These are phyloP conservation scores for Patagioenas fasciata DNA, from an alignment of 2,113 vertebrate genomes.

Conservation along the genomic window DNA sequence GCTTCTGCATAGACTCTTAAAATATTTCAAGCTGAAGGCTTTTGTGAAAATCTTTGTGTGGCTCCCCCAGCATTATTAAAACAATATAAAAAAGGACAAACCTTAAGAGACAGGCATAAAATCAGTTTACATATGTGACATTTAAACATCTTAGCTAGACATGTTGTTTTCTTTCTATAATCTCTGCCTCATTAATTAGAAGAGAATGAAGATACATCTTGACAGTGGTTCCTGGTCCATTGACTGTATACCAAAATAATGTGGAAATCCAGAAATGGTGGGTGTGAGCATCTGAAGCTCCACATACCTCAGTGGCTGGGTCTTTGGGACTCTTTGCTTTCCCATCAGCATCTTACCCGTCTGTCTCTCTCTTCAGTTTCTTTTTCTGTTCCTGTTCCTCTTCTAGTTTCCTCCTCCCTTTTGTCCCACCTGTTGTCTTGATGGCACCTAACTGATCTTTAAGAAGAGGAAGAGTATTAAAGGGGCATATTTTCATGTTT, in stretches of 20 bases:
- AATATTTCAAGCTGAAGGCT: neutral
- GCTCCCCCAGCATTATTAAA: neutral
- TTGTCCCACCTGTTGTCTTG: neutral
- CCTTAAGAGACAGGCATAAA: neutral
- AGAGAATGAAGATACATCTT: neutral
- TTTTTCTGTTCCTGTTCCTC: slow-evolving; percentile 18
- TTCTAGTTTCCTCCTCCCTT: neutral
- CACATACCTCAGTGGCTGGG: neutral
- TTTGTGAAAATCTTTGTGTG: neutral
- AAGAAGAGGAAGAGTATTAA: neutral
- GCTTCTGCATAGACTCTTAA: neutral
- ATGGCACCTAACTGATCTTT: neutral
- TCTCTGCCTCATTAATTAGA: neutral
- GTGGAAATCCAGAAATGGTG: neutral
- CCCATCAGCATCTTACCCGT: neutral
- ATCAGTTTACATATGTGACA: neutral
- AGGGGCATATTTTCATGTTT: neutral
- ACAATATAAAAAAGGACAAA: neutral
- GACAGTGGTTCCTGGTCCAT: neutral
- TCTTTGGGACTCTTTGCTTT: neutral
- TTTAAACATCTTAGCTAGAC: neutral
- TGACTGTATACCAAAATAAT: neutral
- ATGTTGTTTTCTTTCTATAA: neutral
- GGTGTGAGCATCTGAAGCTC: neutral
- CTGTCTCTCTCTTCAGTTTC: neutral